Conservation (phyloP, 2,888 invertebrate genomes). For the Trypoxylon attenuatum region DNA sequence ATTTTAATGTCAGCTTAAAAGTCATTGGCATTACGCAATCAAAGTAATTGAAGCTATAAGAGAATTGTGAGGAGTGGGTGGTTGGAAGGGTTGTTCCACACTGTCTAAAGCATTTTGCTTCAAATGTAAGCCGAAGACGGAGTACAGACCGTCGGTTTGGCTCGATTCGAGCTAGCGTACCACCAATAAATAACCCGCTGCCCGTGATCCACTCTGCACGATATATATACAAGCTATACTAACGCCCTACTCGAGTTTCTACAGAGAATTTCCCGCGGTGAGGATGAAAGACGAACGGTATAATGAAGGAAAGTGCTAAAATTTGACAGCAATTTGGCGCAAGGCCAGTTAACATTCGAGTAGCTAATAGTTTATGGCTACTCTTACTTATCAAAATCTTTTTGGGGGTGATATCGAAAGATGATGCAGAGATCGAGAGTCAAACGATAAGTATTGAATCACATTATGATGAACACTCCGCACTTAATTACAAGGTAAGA, state of each 20-base stretch:
- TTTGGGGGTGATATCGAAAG: too few species aligned
- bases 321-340: not conserved
- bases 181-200: slow-evolving; percentile 65
- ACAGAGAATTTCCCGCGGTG: slow-evolving; percentile 5
- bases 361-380: not conserved
- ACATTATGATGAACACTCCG: too few species aligned
- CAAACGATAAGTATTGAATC: too few species aligned
- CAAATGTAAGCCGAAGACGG: slow-evolving; percentile 53
- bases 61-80: too few species aligned
- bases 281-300: too few species aligned
- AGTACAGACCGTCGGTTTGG: slow-evolving; percentile 45
- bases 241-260: slow-evolving; percentile 39
- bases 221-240: slow-evolving; percentile 40
- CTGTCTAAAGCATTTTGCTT: too few species aligned
- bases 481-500: too few species aligned
- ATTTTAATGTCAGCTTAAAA: too few species aligned
- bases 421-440: too few species aligned
- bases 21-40: too few species aligned
- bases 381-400: not conserved
- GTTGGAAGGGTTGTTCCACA: too few species aligned
- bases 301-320: not conserved
- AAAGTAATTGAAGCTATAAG: too few species aligned
- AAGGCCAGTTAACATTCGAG: not conserved
- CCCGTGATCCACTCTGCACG: slow-evolving; percentile 64
- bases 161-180: slow-evolving; percentile 54